Base-by-base conservation (phyloP, 2,888 invertebrate species). In the Dorcus hopei region DNA sequence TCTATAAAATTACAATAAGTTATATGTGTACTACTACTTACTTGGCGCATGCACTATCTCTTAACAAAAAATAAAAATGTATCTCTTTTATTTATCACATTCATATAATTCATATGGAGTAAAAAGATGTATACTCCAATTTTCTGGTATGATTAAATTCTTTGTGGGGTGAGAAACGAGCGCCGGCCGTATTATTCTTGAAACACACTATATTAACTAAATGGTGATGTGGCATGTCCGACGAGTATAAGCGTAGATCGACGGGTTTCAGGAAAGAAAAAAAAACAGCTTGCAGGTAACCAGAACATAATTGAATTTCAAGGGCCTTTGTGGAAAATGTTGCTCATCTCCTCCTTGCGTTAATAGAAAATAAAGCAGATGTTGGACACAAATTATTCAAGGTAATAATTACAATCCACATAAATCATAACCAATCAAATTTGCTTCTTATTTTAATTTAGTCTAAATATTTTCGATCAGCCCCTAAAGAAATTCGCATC, bases 1-100 rank as follows among this genome's bases (percentile, higher is more conserved):
- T 70, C 77, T 74, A 78, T 78, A 77, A 78, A 77, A 78, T 78
- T 77, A 77, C 77, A 78, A 78, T 78, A 77, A 77, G 73, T 76
- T 77, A 77, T 76, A 63, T 63, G 60, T 57, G 54, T 63, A 50
- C 52, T 47, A 51, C 52, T 26, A 47, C 58, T 53, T 56, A 40
- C 19, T 56, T 45, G 52, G 41, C 47, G 45, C 39, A 48, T 42
- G 51, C 45, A 19, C 45, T 33, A 53, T 38, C 23, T 45, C 19
- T 38, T 16, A 11, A 7, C 45, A 38, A 9, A 11, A 9, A 53
- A 45, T 45, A 45, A 53, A 53, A 53, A 53, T 14, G n/a, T 33
- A 8, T 9, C 9, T 26, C 38, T 41, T 9, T n/a, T 33, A 53
- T 52, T 33, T 26, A 57, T 16, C n/a, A 14, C 38, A 39, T 14